Base-by-base conservation (phyloP, 2,113 vertebrate species). In the Nothoprocta pentlandii region DNA sequence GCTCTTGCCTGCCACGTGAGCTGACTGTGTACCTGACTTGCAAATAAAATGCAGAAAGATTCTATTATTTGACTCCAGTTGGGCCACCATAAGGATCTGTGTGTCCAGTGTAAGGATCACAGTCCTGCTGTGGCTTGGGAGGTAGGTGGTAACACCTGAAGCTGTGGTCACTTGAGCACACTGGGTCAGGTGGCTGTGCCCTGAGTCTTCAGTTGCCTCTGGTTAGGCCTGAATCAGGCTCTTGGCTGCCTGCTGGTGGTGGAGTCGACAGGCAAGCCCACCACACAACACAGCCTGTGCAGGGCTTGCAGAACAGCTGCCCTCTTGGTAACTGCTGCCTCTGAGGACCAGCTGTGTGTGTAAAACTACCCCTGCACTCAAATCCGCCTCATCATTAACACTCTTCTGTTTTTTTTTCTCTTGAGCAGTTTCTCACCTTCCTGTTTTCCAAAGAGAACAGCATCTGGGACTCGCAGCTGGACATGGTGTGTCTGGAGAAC, bases 401-500 rank as follows among this genome's bases (percentile, higher is more conserved):
- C n/a, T 0, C 53, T 92, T 87, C 61, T 91, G 14, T 97, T 87
- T 96, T 71, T 96, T 53, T 58, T 58, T 58, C 54, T 96, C 73
- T 89, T 93, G 96, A 95, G 32, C 94, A 99, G 99, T 98, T 99
- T 96, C 98, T 99, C 96, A 99, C 99, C 64, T 99, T 99, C 98
- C 98, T 99, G 95, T 99, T 99, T 98, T 99, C 99, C 94, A 99
- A 99, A 97, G 99, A 99, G 98, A 99, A 99, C 97, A 99, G 98
- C 75, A 98, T 99, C 89, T 99, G 99, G 99, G 99, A 99, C 92
- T 98, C 97, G 0, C 98, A 98, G 13, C 97, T 99, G 95, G 98
- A 99, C 89, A 96, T 97, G 16, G 99, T 99, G 89, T 98, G 97
- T 94, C 98, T 97, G 2, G 99, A 99, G 44, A 98, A 99, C 90